Conservation (phyloP, 1,140 invertebrate genomes). For the Cyclargus thomasi region DNA sequence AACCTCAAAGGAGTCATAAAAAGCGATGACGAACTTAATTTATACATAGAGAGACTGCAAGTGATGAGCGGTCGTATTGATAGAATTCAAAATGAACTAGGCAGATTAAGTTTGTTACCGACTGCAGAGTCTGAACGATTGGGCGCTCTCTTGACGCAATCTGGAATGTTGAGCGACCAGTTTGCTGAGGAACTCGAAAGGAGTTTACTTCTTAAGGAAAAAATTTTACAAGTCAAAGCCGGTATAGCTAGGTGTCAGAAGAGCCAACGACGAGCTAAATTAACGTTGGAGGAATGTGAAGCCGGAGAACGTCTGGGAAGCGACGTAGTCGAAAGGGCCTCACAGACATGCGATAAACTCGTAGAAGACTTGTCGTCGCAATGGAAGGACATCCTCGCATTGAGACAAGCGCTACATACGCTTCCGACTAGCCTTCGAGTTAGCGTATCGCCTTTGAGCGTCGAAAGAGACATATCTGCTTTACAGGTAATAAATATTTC, state of each 20-base stretch:
- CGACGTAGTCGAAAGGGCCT: slow-evolving; percentile 81
- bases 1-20: slow-evolving; percentile 85
- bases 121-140: slow-evolving; percentile 84
- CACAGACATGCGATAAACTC: slow-evolving; percentile 80
- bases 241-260: slow-evolving; percentile 80
- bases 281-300: slow-evolving; percentile 83
- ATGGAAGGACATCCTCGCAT: slow-evolving; percentile 85
- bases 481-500: slow-evolving; percentile 61
- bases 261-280: slow-evolving; percentile 78
- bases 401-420: slow-evolving; percentile 84
- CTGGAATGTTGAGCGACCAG: slow-evolving; percentile 80
- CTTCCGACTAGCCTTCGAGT: slow-evolving; percentile 82
- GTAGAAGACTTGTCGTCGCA: slow-evolving; percentile 79
- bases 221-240: slow-evolving; percentile 81
- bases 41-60: slow-evolving; percentile 86
- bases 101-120: slow-evolving; percentile 82
- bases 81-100: slow-evolving; percentile 86
- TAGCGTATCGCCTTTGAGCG: slow-evolving; percentile 82
- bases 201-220: slow-evolving; percentile 81
- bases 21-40: slow-evolving; percentile 85
- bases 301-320: slow-evolving; percentile 81
- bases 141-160: slow-evolving; percentile 80
- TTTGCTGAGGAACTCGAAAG: slow-evolving; percentile 85
- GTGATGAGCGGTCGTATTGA: slow-evolving; percentile 84
- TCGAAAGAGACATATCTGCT: slow-evolving; percentile 84